Percentiles rank a stretch among this genome's conserved stretches.
phyloP scores from a whole-genome alignment of 2,888 invertebrate species.

The Polyploca ridens region DNA sequence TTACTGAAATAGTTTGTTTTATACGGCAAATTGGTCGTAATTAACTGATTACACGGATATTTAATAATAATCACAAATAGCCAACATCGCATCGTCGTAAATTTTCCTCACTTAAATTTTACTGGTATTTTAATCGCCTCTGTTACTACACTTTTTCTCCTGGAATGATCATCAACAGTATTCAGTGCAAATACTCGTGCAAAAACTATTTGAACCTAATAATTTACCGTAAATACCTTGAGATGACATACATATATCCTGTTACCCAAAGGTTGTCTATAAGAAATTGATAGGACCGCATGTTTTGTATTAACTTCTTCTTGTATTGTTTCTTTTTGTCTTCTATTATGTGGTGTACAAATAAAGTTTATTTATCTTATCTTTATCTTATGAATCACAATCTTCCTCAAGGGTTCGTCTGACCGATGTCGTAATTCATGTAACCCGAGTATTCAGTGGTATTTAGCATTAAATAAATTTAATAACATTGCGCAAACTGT shows the following conservation, averaged over 20 bases:
- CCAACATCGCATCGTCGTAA: background rate
- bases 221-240: too few species aligned
- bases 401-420: background rate
- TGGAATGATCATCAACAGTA: background rate
- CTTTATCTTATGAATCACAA: too few species aligned
- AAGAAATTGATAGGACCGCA: too few species aligned
- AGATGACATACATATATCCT: too few species aligned
- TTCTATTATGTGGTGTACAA: too few species aligned
- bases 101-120: background rate
- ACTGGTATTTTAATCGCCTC: background rate
- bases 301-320: too few species aligned
- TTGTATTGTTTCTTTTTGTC: too few species aligned
- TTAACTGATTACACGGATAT: constrained; percentile 6
- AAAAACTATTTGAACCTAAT: too few species aligned
- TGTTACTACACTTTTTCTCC: background rate
- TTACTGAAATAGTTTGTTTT: constrained; percentile 1
- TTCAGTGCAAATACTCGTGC: too few species aligned
- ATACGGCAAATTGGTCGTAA: constrained; percentile 5
- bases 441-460: constrained; percentile 29
- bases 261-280: too few species aligned
- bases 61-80: constrained; percentile 1
- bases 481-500: constrained; percentile 37
- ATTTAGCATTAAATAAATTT: constrained; percentile 20
- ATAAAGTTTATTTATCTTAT: too few species aligned
- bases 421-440: constrained; percentile 20